These are phyloP conservation scores for Chaitophorus viminalis DNA, from an alignment of 2,888 invertebrate species.

Conservation along the genomic window DNA sequence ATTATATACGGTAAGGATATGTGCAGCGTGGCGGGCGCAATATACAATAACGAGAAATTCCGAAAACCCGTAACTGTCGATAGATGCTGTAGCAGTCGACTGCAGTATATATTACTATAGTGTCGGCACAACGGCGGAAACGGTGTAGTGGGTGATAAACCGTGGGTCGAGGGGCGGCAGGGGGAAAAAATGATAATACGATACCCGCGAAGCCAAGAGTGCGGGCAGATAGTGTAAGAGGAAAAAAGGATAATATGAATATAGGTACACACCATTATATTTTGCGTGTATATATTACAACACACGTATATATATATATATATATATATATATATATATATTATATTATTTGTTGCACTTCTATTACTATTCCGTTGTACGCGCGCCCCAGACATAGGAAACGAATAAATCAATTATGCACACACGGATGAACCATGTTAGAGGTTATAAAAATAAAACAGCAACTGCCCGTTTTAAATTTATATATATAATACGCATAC, in stretches of 20 bases:
- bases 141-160: no score
- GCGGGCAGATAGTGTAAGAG: not conserved
- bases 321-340: not conserved
- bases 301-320: not conserved
- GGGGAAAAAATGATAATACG: not conserved
- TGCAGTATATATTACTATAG: no score
- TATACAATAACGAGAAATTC: conserved; percentile 50
- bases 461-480: conserved; percentile 33
- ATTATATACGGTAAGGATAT: no score
- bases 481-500: not conserved
- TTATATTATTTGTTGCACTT: conserved; percentile 40
- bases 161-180: not conserved
- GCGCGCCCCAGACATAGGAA: conserved; percentile 18
- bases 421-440: conserved; percentile 29
- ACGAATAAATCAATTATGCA: conserved; percentile 58
- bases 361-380: conserved; percentile 26
- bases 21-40: not conserved
- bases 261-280: conserved; percentile 1
- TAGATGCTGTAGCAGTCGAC: not conserved
- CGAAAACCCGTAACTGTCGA: conserved; percentile 32
- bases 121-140: not conserved
- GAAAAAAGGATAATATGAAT: conserved; percentile 44
- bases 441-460: conserved; percentile 48
- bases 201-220: not conserved
- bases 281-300: not conserved